These are phyloP conservation scores for Pipra filicauda DNA, from an alignment of 2,113 vertebrate genomes.

Conservation along the genomic window DNA sequence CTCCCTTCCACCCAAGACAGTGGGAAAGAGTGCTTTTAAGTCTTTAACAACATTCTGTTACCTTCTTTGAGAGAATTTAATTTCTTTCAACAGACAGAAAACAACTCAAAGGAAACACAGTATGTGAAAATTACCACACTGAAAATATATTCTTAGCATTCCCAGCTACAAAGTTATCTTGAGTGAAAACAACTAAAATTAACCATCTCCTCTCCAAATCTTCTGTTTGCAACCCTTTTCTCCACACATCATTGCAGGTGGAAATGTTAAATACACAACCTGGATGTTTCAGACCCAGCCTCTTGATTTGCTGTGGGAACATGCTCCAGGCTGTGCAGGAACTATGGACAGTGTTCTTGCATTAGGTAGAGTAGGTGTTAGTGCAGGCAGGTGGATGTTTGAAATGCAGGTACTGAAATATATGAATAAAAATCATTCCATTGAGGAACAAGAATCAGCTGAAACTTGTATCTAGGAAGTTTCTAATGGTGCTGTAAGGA, in stretches of 20 bases:
- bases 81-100: not conserved
- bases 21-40: not conserved
- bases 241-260: conserved; percentile 69
- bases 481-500: conserved; percentile 80
- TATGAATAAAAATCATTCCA: conserved; percentile 78
- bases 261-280: conserved; percentile 81
- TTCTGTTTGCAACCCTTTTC: not conserved
- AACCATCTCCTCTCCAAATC: not conserved
- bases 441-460: conserved; percentile 66
- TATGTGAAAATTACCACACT: not conserved
- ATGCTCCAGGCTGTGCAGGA: conserved; percentile 50
- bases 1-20: not conserved
- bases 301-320: conserved; percentile 67
- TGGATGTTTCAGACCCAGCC: conserved; percentile 90
- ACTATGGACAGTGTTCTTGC: conserved; percentile 75
- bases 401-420: conserved; percentile 83
- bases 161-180: not conserved
- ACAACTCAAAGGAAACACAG: not conserved
- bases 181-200: not conserved
- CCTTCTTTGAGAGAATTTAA: not conserved
- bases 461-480: conserved; percentile 66
- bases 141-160: not conserved
- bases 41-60: not conserved
- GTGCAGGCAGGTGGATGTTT: conserved; percentile 79
- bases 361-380: conserved; percentile 78